Conservation (phyloP, 1,140 invertebrate genomes). For the Drosophila ananassae region DNA sequence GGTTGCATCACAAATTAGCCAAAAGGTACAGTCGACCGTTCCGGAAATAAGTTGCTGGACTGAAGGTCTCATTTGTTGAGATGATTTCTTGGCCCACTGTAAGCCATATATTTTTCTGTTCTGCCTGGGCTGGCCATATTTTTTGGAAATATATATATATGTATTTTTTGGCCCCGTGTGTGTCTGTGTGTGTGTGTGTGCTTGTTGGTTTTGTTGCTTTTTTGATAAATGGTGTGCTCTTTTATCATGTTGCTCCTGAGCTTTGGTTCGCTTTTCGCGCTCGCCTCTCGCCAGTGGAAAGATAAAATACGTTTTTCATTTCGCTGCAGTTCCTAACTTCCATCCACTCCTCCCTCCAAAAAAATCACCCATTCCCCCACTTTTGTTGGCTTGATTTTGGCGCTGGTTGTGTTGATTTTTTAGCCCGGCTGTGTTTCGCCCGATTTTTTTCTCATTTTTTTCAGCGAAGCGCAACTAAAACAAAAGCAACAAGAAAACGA, state of each 20-base stretch:
- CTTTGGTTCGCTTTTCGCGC: conserved; percentile 67
- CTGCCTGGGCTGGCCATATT: conserved; percentile 48
- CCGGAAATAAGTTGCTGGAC: conserved; percentile 13
- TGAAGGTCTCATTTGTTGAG: conserved; percentile 27
- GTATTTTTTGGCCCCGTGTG: neutral
- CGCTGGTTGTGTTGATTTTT: conserved; percentile 67
- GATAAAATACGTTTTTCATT: conserved; percentile 82
- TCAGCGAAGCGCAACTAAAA: conserved; percentile 67
- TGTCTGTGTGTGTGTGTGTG: conserved; percentile 8
- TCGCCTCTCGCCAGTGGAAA: conserved; percentile 67
- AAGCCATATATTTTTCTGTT: conserved; percentile 64
- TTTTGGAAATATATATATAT: conserved; percentile 41
- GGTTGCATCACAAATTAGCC: conserved; percentile 5
- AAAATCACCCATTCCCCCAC: conserved; percentile 12
- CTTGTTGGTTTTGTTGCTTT: conserved; percentile 55
- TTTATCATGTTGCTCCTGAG: conserved; percentile 81
- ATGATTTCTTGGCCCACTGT: conserved; percentile 50
- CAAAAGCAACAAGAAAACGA: conserved; percentile 23
- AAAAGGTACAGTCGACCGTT: conserved; percentile 51
- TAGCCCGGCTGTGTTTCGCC: conserved; percentile 47
- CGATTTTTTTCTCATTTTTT: conserved; percentile 59
- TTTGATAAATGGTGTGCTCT: conserved; percentile 80
- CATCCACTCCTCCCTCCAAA: neutral
- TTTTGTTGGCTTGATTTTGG: conserved; percentile 51
- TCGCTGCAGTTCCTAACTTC: conserved; percentile 67